Base-by-base conservation (phyloP, 2,797 vertebrate species). In the Spheniscus humboldti region DNA sequence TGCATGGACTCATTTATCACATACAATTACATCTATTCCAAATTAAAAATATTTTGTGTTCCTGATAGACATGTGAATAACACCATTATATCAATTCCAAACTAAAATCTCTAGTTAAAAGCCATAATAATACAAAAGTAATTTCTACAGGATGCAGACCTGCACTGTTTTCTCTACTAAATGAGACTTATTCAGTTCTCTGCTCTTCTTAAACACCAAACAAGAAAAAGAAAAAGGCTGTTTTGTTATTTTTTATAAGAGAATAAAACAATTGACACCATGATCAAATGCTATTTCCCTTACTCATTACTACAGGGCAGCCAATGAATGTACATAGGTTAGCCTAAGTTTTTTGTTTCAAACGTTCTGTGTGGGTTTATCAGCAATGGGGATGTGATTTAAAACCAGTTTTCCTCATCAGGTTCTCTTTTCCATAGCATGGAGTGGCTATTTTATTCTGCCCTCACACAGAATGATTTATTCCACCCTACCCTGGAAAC, bases 81-180 rank as follows among this genome's bases (percentile, higher is more conserved):
- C 52, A 93, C 45, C 25, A 80, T 94, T 93, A 72, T 87, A 94
- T 89, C 66, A 87, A 95, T 95, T 97, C 62, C 43, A 56, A 91
- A 75, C 41, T 94, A 84, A 96, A 96, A 95, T 90, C 83, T 97
- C 77, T 90, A 33, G 37, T 94, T 95, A 87, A 97, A 97, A 96
- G 48, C 72, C 50, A 68, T 84, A 85, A 85, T 63, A 94, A 92
- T 72, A 77, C 27, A 94, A 87, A 91, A 86, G 39, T 56, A 94
- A 82, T 93, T 89, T 92, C 88, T 94, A 93, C 35, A n/a, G 64
- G 73, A 94, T 84, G 35, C 50, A 96, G 63, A 91, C 50, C 53
- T 62, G 48, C 67, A 83, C n/a, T 81, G 60, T 95, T 86, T 93
- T 91, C 71, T 95, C 69, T 91, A 66, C 28, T 92, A 86, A 87